Base-by-base conservation (phyloP, 2,113 vertebrate genomes). In the Brachirus orientalis region DNA sequence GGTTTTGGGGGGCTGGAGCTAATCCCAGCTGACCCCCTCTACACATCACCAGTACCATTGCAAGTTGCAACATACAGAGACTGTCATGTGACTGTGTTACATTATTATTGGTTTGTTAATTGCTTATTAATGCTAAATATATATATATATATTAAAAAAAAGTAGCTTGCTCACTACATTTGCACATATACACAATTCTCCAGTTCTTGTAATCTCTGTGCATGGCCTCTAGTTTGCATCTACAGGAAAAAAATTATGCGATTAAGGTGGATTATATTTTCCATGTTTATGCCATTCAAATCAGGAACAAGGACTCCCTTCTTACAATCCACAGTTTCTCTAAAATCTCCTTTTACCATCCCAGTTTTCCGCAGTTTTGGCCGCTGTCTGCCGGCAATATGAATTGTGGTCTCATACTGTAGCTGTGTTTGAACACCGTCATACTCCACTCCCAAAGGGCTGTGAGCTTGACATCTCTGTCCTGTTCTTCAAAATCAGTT, bases 231-330 rank as follows among this genome's bases (percentile, higher is more conserved):
- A 73, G 55, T 85, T 81, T 89, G 82, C 80, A 82, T 87, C 77
- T 74, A 83, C 50, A 18, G 38, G 69, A 83, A 89, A 83, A 89
- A 78, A 85, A 76, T 71, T 66, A 79, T 73, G 81, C 63, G 89
- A 91, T 92, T 90, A 91, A 84, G 67, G 81, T 88, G 82, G 87
- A 91, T 92, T 92, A 92, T 86, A 77, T 90, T 86, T 83, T 54
- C 69, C 62, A 75, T 86, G 83, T 87, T 89, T 77, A 84, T 69
- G 74, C 80, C 82, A 86, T 77, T 89, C 80, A 88, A 84, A 90
- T 89, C 83, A 84, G 86, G 82, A 82, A 79, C 66, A 79, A 89
- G 86, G 86, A 88, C 80, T 83, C 82, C 65, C 63, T 56, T 68
- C 75, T 90, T 71, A 77, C 18, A 55, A 63, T 55, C 75, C 76